Conservation (phyloP, 2,113 vertebrate genomes). For the Zapornia atra region DNA sequence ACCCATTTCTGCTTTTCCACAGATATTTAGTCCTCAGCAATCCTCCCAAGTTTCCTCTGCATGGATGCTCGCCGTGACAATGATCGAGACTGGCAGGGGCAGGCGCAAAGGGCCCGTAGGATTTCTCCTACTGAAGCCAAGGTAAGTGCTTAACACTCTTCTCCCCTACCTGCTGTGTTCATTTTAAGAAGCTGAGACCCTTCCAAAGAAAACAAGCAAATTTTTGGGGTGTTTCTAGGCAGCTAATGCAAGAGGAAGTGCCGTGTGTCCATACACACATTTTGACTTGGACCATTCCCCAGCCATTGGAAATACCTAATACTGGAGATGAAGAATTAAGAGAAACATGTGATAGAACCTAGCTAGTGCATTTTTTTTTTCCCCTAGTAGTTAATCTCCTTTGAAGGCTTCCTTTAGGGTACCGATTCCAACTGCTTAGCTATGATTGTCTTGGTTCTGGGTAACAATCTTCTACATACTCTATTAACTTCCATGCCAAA, state of each 20-base stretch:
- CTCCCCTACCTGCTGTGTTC: neutral
- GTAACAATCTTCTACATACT: neutral
- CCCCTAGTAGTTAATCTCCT: neutral
- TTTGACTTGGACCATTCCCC: neutral
- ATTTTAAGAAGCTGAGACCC: neutral
- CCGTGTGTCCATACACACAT: neutral
- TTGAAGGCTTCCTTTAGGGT: neutral
- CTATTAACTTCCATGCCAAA: neutral
- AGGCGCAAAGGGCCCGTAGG: neutral
- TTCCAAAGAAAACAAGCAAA: neutral
- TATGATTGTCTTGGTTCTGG: neutral
- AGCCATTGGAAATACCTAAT: neutral
- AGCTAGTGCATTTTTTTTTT: neutral
- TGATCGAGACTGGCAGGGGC: neutral
- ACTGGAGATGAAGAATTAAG: constrained; percentile 22
- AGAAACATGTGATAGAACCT: neutral
- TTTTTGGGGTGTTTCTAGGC: neutral
- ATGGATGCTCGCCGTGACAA: neutral
- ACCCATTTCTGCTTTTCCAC: constrained; percentile 45
- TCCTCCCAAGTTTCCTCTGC: neutral
- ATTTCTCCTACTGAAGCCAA: neutral
- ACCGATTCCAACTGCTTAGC: neutral
- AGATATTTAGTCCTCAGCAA: neutral
- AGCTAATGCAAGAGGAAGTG: neutral
- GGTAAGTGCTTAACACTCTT: neutral